Percentiles rank a stretch among this genome's conserved stretches.
Conservation (phyloP, 2,113 vertebrate genomes). For the Plectropomus leopardus region DNA sequence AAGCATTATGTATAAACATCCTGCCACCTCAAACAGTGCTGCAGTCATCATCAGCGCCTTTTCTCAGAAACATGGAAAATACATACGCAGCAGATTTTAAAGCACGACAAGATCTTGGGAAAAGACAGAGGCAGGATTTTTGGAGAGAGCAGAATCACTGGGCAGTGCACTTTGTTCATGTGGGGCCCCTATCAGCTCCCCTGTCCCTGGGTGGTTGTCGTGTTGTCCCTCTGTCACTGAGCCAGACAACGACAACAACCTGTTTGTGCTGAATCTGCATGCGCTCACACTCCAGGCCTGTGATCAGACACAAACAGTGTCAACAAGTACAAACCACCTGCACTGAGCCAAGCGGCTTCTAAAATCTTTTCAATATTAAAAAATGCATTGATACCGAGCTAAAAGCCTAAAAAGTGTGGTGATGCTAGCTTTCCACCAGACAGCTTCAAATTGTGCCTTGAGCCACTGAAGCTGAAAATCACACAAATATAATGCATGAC, state of each 20-base stretch:
- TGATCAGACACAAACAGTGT: conserved; percentile 42
- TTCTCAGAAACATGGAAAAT: conserved; percentile 69
- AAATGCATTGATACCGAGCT: background rate
- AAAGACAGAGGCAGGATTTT: conserved; percentile 36
- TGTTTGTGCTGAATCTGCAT: conserved; percentile 71
- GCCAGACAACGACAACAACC: conserved; percentile 61
- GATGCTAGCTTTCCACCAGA: background rate
- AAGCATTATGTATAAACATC: conserved; percentile 42
- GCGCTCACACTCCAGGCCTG: conserved; percentile 25
- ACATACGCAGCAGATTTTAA: conserved; percentile 69
- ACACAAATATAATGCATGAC: conserved; percentile 41
- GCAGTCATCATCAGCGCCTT: conserved; percentile 54
- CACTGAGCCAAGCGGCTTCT: background rate
- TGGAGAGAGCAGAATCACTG: conserved; percentile 50
- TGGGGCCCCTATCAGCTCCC: conserved; percentile 59
- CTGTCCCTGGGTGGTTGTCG: conserved; percentile 37
- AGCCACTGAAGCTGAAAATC: conserved; percentile 37
- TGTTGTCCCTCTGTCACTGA: conserved; percentile 53
- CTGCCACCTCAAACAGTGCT: conserved; percentile 43
- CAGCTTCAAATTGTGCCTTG: background rate
- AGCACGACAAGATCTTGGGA: conserved; percentile 68
- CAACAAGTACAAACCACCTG: conserved; percentile 65
- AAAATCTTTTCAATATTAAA: background rate
- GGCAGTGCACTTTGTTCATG: conserved; percentile 61
- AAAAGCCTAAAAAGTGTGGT: conserved; percentile 9